Conservation (phyloP, 2,113 vertebrate species). For the Sorex fumeus region DNA sequence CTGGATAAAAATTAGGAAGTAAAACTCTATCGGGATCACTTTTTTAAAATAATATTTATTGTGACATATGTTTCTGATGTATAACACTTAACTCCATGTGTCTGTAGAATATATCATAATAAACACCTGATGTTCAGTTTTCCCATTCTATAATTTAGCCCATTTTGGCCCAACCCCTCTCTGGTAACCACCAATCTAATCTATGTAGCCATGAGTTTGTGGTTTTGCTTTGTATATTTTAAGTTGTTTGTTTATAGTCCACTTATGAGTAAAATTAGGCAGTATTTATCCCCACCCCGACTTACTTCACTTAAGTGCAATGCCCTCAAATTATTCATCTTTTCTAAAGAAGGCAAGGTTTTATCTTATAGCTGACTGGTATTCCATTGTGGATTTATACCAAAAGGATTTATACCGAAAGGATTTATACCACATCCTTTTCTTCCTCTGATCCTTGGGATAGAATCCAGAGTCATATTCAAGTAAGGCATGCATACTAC, state of each 20-base stretch:
- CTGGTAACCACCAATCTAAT: not conserved
- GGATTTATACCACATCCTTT: not conserved
- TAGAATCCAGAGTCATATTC: too few species aligned
- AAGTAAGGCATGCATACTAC: too few species aligned
- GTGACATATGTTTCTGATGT: not conserved
- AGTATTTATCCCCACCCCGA: not conserved
- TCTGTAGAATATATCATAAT: not conserved
- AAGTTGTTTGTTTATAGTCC: not conserved
- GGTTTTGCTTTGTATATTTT: not conserved
- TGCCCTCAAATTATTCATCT: not conserved
- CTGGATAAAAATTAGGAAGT: constrained; percentile 4
- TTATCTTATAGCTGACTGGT: not conserved
- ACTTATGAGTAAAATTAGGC: not conserved
- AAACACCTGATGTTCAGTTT: not conserved
- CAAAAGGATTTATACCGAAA: too few species aligned
- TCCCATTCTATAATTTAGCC: not conserved
- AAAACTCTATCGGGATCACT: constrained; percentile 12
- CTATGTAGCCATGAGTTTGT: not conserved
- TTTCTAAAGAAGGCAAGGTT: not conserved
- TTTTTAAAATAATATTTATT: not conserved
- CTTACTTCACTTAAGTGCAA: not conserved
- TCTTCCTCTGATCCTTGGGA: too few species aligned
- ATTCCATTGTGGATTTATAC: too few species aligned
- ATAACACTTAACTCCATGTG: not conserved
- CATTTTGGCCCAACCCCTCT: not conserved